These are phyloP conservation scores for Diorhabda sublineata DNA, from an alignment of 1,140 invertebrate genomes.

Conservation along the genomic window DNA sequence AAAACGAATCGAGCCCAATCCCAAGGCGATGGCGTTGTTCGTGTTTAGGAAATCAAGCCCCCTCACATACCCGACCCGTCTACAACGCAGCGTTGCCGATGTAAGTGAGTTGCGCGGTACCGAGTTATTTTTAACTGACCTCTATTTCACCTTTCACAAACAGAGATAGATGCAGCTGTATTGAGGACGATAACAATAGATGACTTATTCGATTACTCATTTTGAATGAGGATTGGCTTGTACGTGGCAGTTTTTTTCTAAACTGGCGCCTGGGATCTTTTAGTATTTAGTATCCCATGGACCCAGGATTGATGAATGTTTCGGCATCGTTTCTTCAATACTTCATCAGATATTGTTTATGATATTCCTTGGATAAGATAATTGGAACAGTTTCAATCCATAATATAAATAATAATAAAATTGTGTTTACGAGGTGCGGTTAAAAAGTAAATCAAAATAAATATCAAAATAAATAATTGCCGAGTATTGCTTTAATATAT, in stretches of 20 bases:
- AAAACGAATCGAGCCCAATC: not conserved
- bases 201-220: not conserved
- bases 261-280: too few relatives aligned
- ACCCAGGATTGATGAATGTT: too few relatives aligned
- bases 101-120: slow-evolving; percentile 7
- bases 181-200: not conserved
- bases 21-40: slow-evolving; percentile 1
- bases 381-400: too few relatives aligned
- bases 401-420: too few relatives aligned
- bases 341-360: too few relatives aligned
- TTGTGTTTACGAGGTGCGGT: too few relatives aligned
- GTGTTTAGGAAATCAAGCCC: not conserved
- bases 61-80: not conserved
- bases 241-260: not conserved
- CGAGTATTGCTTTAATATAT: too few relatives aligned
- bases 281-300: too few relatives aligned
- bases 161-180: slow-evolving; percentile 11
- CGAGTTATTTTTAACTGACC: slow-evolving; percentile 17
- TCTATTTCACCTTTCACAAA: slow-evolving; percentile 4
- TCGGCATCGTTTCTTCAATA: too few relatives aligned
- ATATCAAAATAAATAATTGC: too few relatives aligned
- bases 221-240: not conserved
- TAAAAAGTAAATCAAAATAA: too few relatives aligned
- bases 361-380: too few relatives aligned
- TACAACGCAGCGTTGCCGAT: slow-evolving; percentile 7